Percentiles rank a stretch among this genome's conserved stretches.
Conservation (phyloP, 1,140 invertebrate genomes). For the Macrostomum lignano region DNA sequence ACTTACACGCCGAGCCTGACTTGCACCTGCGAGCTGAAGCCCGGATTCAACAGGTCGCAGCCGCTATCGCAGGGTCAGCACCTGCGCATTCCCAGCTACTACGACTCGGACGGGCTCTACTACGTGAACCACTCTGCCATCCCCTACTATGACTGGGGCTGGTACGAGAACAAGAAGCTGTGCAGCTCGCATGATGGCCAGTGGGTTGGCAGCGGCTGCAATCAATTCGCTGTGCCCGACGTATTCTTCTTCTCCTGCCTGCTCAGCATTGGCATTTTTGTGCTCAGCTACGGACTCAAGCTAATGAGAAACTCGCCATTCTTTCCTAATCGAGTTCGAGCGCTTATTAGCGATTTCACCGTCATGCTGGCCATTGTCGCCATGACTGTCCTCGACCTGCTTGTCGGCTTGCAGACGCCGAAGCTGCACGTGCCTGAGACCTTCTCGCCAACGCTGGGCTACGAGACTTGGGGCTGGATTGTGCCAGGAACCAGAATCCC, state of each 20-base stretch:
- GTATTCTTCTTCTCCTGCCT: conserved; percentile 83
- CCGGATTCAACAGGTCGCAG: no score
- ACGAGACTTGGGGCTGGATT: conserved; percentile 28
- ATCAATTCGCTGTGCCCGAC: conserved; percentile 43
- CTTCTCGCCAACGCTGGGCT: conserved; percentile 30
- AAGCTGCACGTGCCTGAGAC: conserved; percentile 22
- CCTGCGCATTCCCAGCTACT: no score
- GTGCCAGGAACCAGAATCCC: conserved; percentile 2
- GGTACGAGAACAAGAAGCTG: conserved; percentile 1
- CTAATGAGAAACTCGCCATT: conserved; percentile 69
- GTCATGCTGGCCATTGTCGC: conserved; percentile 29
- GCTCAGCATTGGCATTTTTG: conserved; percentile 68
- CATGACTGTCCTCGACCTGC: conserved; percentile 20
- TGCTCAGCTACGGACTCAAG: conserved; percentile 57
- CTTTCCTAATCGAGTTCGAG: conserved; percentile 33
- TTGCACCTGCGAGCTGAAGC: no score
- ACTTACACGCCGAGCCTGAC: no score
- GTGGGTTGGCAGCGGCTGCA: conserved; percentile 9
- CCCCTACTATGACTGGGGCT: no score
- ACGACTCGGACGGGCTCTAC: no score
- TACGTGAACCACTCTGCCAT: no score
- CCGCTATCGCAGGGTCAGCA: no score
- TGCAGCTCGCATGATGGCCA: conserved; percentile 8
- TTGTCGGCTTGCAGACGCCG: conserved; percentile 22
- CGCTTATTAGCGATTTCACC: conserved; percentile 27